These are phyloP conservation scores for Tricholaema leucomelas DNA, from an alignment of 2,113 vertebrate species.

Conservation along the genomic window DNA sequence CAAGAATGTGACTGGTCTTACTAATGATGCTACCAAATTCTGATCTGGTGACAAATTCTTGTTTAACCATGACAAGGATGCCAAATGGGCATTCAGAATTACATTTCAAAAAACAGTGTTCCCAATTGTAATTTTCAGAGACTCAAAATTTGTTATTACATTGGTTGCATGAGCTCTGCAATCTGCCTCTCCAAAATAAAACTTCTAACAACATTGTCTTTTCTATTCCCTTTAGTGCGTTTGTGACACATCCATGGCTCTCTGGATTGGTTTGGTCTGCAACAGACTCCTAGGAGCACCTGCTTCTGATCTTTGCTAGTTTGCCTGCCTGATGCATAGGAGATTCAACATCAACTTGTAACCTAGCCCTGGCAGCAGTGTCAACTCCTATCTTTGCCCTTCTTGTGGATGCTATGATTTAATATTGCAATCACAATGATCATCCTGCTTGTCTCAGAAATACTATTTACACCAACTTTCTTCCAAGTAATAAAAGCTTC, in stretches of 20 bases:
- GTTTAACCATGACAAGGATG: slow-evolving; percentile 7
- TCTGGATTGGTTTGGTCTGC: not conserved
- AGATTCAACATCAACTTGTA: not conserved
- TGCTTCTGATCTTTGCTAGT: not conserved
- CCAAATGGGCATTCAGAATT: not conserved
- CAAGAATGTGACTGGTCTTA: not conserved
- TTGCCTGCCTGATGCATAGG: fast-evolving
- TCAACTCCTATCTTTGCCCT: not conserved
- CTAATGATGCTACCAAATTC: slow-evolving; percentile 49
- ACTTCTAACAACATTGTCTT: not conserved
- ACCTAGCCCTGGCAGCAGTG: not conserved
- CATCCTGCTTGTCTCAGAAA: not conserved
- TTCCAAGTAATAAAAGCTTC: not conserved
- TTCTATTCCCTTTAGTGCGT: not conserved
- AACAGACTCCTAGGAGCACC: not conserved
- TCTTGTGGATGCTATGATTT: not conserved
- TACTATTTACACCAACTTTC: not conserved
- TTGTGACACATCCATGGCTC: not conserved
- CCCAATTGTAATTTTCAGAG: not conserved
- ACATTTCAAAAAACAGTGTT: not conserved
- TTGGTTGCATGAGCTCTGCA: not conserved
- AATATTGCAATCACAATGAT: not conserved
- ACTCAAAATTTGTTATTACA: not conserved
- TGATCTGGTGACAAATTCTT: not conserved
- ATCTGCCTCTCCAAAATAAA: not conserved